A percentile compares a stretch with the other conserved stretches of the same genome.
phyloP scores from a whole-genome alignment of 2,888 invertebrate genomes.

The Papilio gigon region DNA sequence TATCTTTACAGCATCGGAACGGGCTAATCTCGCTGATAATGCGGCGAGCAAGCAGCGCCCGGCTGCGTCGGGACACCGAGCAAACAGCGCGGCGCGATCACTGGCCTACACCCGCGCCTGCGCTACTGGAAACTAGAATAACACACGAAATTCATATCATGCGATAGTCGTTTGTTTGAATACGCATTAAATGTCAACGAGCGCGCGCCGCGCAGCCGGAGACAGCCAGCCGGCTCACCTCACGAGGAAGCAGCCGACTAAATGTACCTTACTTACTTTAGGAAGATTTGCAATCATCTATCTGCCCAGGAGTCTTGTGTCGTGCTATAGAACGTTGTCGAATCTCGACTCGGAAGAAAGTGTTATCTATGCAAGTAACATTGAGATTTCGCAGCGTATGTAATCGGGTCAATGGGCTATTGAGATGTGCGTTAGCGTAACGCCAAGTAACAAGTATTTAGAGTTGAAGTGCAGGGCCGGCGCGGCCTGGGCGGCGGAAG shows the following conservation, averaged over 20 bases:
- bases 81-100: conserved; percentile 34
- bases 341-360: neutral
- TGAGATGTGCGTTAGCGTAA: conserved; percentile 37
- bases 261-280: neutral
- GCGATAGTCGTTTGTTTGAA: conserved; percentile 39
- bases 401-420: conserved; percentile 14
- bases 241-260: neutral
- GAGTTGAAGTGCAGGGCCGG: conserved; percentile 37
- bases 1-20: conserved; percentile 61
- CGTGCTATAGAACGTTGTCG: neutral
- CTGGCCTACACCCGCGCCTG: conserved; percentile 2
- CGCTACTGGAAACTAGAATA: conserved; percentile 25
- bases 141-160: conserved; percentile 3
- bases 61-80: conserved; percentile 28
- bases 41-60: conserved; percentile 40
- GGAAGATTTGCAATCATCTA: neutral
- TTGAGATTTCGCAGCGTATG: conserved; percentile 1
- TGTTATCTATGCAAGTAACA: neutral
- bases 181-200: conserved; percentile 43
- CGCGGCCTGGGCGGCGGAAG: conserved; percentile 47
- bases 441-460: conserved; percentile 53
- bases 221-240: conserved; percentile 1
- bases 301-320: too few relatives aligned
- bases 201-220: neutral
- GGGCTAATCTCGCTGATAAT: conserved; percentile 55